Evolutionary conservation across 1,140 invertebrate species (phyloP), one percentile per base, ranked within the genome.

Genomic region (Sarcophaga peregrina): DNA sequence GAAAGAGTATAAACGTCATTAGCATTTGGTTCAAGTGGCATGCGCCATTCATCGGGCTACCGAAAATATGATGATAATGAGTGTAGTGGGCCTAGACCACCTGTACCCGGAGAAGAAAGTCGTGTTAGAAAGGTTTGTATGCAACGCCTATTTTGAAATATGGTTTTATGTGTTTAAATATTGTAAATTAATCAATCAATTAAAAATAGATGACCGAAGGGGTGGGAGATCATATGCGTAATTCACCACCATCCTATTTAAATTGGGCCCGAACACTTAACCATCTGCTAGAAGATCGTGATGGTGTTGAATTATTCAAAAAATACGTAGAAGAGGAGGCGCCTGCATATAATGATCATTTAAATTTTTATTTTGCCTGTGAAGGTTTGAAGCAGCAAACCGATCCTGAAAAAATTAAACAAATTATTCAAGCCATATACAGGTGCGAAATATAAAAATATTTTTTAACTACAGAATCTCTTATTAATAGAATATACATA

Each of bases 301-400:
- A 97, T 90, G 97, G 97, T 74, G 94, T 97, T 82, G 93, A 94
- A 78, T 92, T 98, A 85, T 98, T 98, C 91, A 94, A 94, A 87
- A 93, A 93, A 87, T 98, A 96, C 91, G 93, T 98, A 84, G 92
- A 94, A 86, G 93, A 96, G 86, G 97, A 98, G 91, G 94, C 95
- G 82, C 94, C 94, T 85, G 93, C 93, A 84, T 94, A 95, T 90
- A 93, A 94, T 80, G 94, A 95, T 90, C 93, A 94, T 58, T 93
- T 98, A 84, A 94, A 96, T 88, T 98, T 98, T 91, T 97, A 96
- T 93, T 97, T 97, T 91, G 97, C 96, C 73, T 97, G 96, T 91
- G 95, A 97, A 89, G 97, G 97, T 17, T 93, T 97, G 82, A 96
- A 96, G 87, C 94, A 95, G 87, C 94, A 96, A 87, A 92, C 92